Conservation (phyloP, 2,888 invertebrate genomes). For the Oxyscelio sp. region DNA sequence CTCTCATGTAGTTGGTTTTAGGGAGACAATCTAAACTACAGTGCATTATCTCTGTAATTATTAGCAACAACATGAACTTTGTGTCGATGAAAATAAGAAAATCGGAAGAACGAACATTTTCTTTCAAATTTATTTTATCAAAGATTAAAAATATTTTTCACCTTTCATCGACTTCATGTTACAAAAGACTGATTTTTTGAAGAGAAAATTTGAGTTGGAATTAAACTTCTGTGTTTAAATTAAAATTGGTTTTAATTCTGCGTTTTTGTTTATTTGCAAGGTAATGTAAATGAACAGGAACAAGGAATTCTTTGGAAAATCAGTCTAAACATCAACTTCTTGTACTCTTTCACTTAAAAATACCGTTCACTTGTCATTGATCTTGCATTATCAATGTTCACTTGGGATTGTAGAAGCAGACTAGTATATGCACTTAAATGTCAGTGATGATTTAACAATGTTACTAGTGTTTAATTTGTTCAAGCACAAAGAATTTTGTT, state of each 20-base stretch:
- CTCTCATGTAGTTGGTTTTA: constrained; percentile 76
- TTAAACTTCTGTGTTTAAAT: too few relatives aligned
- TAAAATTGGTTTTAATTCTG: too few relatives aligned
- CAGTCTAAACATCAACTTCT: background rate
- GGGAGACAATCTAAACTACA: constrained; percentile 34
- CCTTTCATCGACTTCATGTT: constrained; percentile 58
- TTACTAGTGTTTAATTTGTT: background rate
- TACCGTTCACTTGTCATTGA: constrained; percentile 19
- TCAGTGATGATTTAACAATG: constrained; percentile 16
- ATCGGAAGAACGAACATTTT: background rate
- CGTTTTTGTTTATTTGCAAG: too few relatives aligned
- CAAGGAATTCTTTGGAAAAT: too few relatives aligned
- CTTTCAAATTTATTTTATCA: background rate
- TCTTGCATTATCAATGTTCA: constrained; percentile 20
- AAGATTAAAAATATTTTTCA: constrained; percentile 12
- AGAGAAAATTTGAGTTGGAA: too few relatives aligned
- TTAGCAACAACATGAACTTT: constrained; percentile 29
- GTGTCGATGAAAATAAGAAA: constrained; percentile 34
- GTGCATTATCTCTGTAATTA: constrained; percentile 47
- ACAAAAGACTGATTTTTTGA: constrained; percentile 52
- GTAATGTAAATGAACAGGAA: too few relatives aligned
- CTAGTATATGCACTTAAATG: background rate
- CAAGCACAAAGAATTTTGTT: background rate
- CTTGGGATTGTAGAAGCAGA: background rate
- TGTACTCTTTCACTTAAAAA: background rate